Base-by-base conservation (phyloP, 1,140 invertebrate genomes). In the Drosophila miranda region DNA sequence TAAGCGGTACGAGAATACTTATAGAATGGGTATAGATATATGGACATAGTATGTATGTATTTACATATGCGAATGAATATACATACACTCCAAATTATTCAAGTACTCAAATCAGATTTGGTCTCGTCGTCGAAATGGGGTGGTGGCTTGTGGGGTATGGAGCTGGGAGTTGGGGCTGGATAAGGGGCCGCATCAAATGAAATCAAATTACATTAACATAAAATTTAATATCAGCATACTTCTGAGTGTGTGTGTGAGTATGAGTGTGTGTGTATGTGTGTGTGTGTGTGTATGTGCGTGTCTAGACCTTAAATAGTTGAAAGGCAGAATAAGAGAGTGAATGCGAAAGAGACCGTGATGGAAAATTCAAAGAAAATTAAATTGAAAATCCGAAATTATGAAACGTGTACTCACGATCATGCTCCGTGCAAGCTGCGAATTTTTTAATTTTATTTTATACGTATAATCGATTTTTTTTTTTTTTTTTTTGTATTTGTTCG, bases 371-470 rank as follows among this genome's bases (percentile, higher is more conserved):
- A 66, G 28, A 57, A 82, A 82, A 82, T 74, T 71, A 43, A 73
- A 79, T 74, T 46, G 67, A 84, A 84, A 63, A 44, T 78, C 53
- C 49, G 59, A 87, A 87, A 78, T 82, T 78, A 82, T 78, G 84
- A 87, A 89, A 90, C 79, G 89, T 90, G 93, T 95, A 95, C 94
- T 95, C 94, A 95, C 94, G 93, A 95, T 95, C 95, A 95, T 95
- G 94, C 94, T 95, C 94, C 94, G 94, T 94, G 94, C 94, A 95
- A 95, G 94, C 95, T 95, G 94, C 92, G 76, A 90, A 68, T 87
- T 87, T 73, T 79, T 63, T 64, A 60, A 60, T 59, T 75, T 48
- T 60, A 41, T 61, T 51, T 41, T 41, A 60, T 57, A 66, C 52
- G 53, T 66, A 59, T 58, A 55, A 56, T 72, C 56, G 68, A 66